Conservation (phyloP, 1,140 invertebrate genomes). For the Arion vulgaris region DNA sequence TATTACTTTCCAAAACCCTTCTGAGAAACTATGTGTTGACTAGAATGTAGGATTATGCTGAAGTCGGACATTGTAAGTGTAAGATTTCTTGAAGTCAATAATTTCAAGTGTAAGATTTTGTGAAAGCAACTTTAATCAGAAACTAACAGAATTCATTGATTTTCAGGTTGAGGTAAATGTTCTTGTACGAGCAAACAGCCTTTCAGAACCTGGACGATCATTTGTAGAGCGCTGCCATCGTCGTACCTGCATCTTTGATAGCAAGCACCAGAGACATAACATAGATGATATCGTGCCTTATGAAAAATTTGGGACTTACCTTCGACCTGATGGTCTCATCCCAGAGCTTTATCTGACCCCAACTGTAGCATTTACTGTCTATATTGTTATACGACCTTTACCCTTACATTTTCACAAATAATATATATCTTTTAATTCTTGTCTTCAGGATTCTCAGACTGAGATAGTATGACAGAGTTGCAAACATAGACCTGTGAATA, state of each 20-base stretch:
- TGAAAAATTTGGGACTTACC: constrained; percentile 28
- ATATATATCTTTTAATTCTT: not conserved
- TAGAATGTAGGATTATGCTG: too few relatives aligned
- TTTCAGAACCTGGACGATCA: not conserved
- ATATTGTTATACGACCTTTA: constrained; percentile 32
- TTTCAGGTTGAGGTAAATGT: constrained; percentile 38
- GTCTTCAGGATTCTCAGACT: too few relatives aligned
- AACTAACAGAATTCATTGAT: not conserved
- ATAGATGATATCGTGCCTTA: constrained; percentile 35
- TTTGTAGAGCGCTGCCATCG: constrained; percentile 17
- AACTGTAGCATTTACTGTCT: constrained; percentile 23
- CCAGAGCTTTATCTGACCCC: not conserved
- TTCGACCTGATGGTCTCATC: constrained; percentile 16
- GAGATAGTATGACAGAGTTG: too few relatives aligned
- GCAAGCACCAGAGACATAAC: constrained; percentile 23
- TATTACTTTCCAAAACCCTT: too few relatives aligned
- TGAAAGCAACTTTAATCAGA: too few relatives aligned
- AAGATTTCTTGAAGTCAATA: too few relatives aligned
- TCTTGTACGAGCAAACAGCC: constrained; percentile 20
- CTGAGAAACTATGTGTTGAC: too few relatives aligned
- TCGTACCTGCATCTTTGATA: constrained; percentile 30
- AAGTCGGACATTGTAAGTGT: too few relatives aligned
- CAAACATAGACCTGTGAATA: too few relatives aligned
- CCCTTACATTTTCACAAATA: not conserved
- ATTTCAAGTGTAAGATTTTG: too few relatives aligned